Conservation (phyloP, 2,888 invertebrate species). For the Lasioglossum figueresi region DNA sequence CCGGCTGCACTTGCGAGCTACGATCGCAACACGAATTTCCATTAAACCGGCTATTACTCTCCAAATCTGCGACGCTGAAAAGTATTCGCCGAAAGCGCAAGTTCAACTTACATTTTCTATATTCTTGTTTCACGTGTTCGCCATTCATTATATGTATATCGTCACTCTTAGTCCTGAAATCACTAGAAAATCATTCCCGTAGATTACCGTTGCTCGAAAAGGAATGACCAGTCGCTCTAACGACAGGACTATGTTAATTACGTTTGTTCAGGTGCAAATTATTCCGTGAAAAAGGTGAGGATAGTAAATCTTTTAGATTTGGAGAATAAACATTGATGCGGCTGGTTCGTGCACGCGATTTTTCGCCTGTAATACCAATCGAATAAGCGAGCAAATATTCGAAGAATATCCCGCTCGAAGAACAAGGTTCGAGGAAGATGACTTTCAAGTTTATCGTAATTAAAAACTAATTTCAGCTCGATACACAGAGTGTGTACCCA, state of each 20-base stretch:
- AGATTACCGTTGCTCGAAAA: not conserved
- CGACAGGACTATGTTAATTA: not conserved
- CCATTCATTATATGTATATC: not conserved
- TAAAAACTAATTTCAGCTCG: not conserved
- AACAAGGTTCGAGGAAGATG: not conserved
- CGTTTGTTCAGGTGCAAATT: not conserved
- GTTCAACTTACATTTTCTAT: slow-evolving; percentile 1
- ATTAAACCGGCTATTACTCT: not conserved
- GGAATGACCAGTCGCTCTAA: not conserved
- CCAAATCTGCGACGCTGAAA: not conserved
- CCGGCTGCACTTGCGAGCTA: not conserved
- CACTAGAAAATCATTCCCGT: not conserved
- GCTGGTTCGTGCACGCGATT: not conserved
- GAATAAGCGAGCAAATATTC: not conserved
- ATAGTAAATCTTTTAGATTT: not conserved
- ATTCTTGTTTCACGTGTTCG: not conserved
- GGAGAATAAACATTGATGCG: not conserved
- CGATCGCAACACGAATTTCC: not conserved
- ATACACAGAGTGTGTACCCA: not conserved
- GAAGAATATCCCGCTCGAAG: not conserved
- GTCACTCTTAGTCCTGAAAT: not conserved
- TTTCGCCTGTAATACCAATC: not conserved
- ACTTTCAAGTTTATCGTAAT: not conserved
- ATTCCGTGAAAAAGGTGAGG: not conserved
- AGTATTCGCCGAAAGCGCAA: not conserved